Percentiles rank a stretch among this genome's conserved stretches.
These are phyloP conservation scores for Melopsittacus undulatus DNA, from an alignment of 2,797 vertebrate genomes.

Conservation along the genomic window DNA sequence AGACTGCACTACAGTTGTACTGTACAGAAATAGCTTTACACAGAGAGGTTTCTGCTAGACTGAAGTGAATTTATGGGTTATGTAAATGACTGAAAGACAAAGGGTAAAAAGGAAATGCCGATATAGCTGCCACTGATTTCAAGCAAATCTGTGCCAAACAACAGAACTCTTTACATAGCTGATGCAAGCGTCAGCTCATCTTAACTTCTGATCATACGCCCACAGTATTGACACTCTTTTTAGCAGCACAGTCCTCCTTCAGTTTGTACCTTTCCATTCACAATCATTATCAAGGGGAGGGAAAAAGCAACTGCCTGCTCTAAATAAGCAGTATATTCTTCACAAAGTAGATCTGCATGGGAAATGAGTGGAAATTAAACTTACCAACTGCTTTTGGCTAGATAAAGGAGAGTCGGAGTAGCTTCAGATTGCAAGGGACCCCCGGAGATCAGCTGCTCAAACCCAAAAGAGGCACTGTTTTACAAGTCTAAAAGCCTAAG, in stretches of 20 bases:
- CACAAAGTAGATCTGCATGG: neutral
- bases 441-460: neutral
- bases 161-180: neutral
- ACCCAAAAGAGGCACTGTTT: neutral
- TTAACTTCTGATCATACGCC: slow-evolving; percentile 11
- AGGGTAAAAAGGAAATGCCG: neutral
- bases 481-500: neutral
- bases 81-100: neutral
- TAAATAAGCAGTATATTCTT: neutral
- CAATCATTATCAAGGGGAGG: neutral
- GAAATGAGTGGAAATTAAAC: neutral
- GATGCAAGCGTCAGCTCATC: neutral
- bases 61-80: neutral
- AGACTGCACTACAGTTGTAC: neutral
- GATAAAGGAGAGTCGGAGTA: neutral
- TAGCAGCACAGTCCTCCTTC: slow-evolving; percentile 10
- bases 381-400: neutral
- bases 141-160: slow-evolving; percentile 2
- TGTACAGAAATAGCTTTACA: neutral
- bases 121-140: neutral
- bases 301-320: neutral
- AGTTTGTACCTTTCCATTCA: slow-evolving; percentile 11
- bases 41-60: neutral
- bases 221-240: neutral
- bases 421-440: neutral